Evolutionary conservation across 2,888 invertebrate species (phyloP), one percentile per base, ranked within the genome.

Genomic region (Deroplatys truncata): DNA sequence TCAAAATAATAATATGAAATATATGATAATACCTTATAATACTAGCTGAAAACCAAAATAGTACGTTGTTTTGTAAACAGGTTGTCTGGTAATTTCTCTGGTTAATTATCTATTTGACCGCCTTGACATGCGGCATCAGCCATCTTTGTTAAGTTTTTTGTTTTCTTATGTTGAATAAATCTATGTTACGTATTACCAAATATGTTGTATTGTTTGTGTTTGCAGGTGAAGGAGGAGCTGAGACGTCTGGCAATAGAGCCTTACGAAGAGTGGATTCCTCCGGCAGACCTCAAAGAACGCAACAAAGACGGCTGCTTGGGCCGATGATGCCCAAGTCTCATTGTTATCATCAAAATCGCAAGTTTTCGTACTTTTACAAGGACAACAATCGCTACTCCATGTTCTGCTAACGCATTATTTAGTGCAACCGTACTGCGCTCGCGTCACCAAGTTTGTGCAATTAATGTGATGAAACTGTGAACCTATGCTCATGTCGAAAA

Each of bases 151-250:
- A 1, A 0, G 8, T 35, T 35, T 9, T 35, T 5, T 35, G 5
- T 35, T 9, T 35, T 0, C 9, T 35, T 0, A 35, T 2, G 1
- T 43, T 0, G n/a, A 43, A 43, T 43, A 43, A 43, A 1, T 1
- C 43, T 43, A 1, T 13, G 43, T 43, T 13, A 0, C 2, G 13
- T 43, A 43, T n/a, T n/a, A n/a, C n/a, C n/a, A n/a, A n/a, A n/a
- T 35, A 35, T 8, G 4, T 35, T 8, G 35, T 35, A 8, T 72
- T 0, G 13, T 25, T 84, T 82, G 16, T 84, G 31, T 28, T 89
- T 86, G 85, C 90, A 92, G 92, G 93, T 93, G 28, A 91, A 91
- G 43, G 91, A 91, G 82, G 90, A 91, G 35, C 82, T 91, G 85
- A 89, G 88, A 5, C 82, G 88, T 9, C 86, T 90, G 28, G 90